Evolutionary conservation across 2,888 invertebrate genomes (phyloP).

Genomic region (Cephonodes hylas): DNA sequence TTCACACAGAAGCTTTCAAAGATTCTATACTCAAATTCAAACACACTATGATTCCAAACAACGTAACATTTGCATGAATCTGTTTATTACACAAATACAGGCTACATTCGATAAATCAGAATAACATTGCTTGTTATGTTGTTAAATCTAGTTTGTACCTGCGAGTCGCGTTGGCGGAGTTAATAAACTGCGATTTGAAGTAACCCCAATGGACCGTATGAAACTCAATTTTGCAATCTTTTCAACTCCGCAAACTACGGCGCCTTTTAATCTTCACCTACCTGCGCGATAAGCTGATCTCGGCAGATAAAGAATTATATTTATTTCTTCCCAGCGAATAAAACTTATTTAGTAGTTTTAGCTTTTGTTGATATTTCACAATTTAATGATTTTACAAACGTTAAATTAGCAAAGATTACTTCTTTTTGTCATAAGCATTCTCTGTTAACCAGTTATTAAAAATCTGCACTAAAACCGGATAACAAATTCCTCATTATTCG

Average conservation of each 20-base stretch:
- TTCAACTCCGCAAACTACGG: neutral
- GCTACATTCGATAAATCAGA: neutral
- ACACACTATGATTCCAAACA: no score
- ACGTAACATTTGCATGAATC: no score
- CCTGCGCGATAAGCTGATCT: neutral
- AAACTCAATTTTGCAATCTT: slow-evolving; percentile 6
- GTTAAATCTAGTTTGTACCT: neutral
- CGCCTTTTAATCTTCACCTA: neutral
- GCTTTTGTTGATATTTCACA: no score
- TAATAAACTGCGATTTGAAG: neutral
- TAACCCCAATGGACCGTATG: neutral
- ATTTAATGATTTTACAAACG: no score
- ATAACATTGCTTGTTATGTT: neutral
- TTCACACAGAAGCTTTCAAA: no score
- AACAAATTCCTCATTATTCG: no score
- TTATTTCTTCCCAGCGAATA: neutral
- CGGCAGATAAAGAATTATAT: neutral
- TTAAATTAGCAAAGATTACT: no score
- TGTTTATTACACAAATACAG: no score
- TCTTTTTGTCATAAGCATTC: no score
- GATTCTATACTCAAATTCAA: no score
- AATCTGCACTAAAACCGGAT: no score
- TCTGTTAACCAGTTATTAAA: no score
- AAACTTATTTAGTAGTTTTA: neutral
- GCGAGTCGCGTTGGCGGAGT: neutral